These are phyloP conservation scores for Paedocypris micromegethes DNA, from an alignment of 2,797 vertebrate genomes.

Conservation along the genomic window DNA sequence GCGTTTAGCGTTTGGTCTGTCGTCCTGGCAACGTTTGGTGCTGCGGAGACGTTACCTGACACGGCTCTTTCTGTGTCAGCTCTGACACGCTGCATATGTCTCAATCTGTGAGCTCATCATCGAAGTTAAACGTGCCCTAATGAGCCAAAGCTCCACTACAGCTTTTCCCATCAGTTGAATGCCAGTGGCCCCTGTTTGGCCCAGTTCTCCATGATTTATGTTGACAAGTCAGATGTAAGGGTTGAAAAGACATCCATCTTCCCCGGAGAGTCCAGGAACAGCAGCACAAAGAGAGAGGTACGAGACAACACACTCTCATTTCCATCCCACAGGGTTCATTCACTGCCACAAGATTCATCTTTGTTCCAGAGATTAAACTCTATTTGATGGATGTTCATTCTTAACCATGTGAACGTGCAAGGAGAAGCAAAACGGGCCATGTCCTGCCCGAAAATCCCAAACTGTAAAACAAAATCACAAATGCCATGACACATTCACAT, in stretches of 20 bases:
- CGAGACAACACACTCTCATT: slow-evolving; percentile 40
- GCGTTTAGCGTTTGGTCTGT: too few species aligned
- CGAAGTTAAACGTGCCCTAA: slow-evolving; percentile 38
- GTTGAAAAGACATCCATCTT: slow-evolving; percentile 53
- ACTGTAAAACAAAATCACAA: background rate
- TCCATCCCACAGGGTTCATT: slow-evolving; percentile 52
- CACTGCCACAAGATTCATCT: slow-evolving; percentile 56
- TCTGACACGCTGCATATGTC: slow-evolving; percentile 6
- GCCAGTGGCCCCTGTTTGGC: slow-evolving; percentile 47
- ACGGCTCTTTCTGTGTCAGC: background rate
- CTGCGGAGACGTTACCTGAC: background rate
- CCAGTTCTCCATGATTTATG: slow-evolving; percentile 54
- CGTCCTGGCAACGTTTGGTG: background rate
- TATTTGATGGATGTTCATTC: slow-evolving; percentile 59
- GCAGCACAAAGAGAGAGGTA: slow-evolving; percentile 46
- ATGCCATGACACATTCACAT: too few species aligned
- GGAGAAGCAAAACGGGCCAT: slow-evolving; percentile 32
- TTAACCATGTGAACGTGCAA: slow-evolving; percentile 51
- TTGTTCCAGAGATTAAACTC: slow-evolving; percentile 55
- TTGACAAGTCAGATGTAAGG: slow-evolving; percentile 49
- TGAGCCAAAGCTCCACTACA: slow-evolving; percentile 40
- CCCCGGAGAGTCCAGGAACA: slow-evolving; percentile 39
- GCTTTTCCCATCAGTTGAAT: slow-evolving; percentile 45
- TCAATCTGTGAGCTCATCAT: slow-evolving; percentile 26
- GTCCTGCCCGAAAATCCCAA: background rate